Conservation (phyloP, 2,888 invertebrate genomes). For the Amphipoea lucens region DNA sequence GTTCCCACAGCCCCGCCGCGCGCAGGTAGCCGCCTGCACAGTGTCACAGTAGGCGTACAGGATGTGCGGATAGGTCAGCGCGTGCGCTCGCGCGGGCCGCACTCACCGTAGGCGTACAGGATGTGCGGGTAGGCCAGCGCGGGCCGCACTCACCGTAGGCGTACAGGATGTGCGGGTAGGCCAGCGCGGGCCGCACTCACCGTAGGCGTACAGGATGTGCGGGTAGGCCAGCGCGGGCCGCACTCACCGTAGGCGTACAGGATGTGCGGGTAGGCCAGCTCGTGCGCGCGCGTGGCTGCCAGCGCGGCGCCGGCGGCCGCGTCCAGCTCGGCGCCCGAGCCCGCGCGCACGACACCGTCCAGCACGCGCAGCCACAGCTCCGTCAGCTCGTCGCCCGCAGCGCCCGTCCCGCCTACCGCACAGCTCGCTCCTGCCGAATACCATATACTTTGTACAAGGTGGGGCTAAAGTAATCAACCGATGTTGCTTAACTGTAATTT, state of each 20-base stretch:
- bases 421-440: background rate
- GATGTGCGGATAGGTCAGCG: background rate
- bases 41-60: background rate
- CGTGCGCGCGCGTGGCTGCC: conserved; percentile 63
- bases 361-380: conserved; percentile 72
- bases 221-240: conserved; percentile 40
- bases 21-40: conserved; percentile 84
- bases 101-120: no score
- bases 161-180: conserved; percentile 77
- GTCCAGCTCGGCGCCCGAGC: conserved; percentile 50
- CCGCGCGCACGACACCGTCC: conserved; percentile 62
- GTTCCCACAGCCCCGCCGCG: conserved; percentile 93
- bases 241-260: conserved; percentile 75
- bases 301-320: conserved; percentile 63
- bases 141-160: conserved; percentile 71
- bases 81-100: background rate
- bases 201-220: no score
- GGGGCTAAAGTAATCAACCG: no score
- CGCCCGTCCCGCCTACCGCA: conserved; percentile 56
- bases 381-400: conserved; percentile 51
- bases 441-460: background rate
- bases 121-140: no score
- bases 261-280: conserved; percentile 75
- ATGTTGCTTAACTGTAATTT: no score
- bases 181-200: conserved; percentile 61